phyloP scores from a whole-genome alignment of 2,113 vertebrate genomes.

The Coptodon bakossiorum region DNA sequence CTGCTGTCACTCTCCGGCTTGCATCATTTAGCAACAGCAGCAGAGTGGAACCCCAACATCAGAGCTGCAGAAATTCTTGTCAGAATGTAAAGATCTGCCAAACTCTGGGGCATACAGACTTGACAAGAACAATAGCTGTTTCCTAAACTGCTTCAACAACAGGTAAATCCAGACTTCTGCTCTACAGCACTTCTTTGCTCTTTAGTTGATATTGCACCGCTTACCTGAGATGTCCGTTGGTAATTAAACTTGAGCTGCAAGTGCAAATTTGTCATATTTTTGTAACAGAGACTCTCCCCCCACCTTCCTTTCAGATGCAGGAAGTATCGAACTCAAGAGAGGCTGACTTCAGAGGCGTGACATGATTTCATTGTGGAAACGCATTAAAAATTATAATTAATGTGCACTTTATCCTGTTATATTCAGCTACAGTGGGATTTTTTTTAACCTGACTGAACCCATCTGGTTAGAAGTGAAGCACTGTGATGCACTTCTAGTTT shows the following conservation, averaged over 20 bases:
- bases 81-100: conserved; percentile 83
- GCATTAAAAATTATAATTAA: neutral
- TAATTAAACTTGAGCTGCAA: neutral
- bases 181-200: neutral
- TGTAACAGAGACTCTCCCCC: neutral
- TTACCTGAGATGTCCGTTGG: neutral
- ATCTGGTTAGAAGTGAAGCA: neutral
- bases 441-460: neutral
- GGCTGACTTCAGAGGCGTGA: conserved; percentile 41
- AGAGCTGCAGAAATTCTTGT: conserved; percentile 81
- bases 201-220: neutral
- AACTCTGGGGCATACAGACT: conserved; percentile 83
- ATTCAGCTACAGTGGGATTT: neutral
- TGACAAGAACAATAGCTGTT: conserved; percentile 58
- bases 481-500: neutral
- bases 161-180: conserved; percentile 10
- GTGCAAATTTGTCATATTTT: neutral
- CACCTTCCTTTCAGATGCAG: conserved; percentile 29
- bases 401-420: neutral
- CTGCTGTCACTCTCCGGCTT: neutral
- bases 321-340: neutral
- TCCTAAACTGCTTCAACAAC: conserved; percentile 38
- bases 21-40: conserved; percentile 78
- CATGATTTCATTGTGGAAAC: neutral
- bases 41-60: conserved; percentile 77